These are phyloP conservation scores for Pungitius pungitius DNA, from an alignment of 2,113 vertebrate species.

Conservation along the genomic window DNA sequence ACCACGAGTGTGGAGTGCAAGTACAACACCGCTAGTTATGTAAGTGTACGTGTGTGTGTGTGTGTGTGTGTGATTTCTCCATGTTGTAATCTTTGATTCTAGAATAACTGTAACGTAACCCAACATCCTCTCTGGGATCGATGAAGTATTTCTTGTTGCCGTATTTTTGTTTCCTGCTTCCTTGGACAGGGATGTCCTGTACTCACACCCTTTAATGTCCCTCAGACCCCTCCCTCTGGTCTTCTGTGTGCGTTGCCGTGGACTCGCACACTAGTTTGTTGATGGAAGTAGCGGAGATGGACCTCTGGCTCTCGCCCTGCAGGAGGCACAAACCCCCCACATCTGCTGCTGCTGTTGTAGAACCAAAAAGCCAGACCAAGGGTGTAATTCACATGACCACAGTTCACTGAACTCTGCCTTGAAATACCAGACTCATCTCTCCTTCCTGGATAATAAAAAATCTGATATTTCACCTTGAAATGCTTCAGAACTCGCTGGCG, in stretches of 20 bases:
- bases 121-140: background rate
- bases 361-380: slow-evolving; percentile 50
- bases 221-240: no score
- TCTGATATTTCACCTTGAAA: slow-evolving; percentile 71
- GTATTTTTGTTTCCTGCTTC: background rate
- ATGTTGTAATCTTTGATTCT: background rate
- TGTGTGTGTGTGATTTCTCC: no score
- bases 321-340: slow-evolving; percentile 37
- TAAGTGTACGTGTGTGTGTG: no score
- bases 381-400: slow-evolving; percentile 72
- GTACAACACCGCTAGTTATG: no score
- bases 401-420: slow-evolving; percentile 70
- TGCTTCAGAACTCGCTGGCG: slow-evolving; percentile 49
- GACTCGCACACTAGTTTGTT: slow-evolving; percentile 62
- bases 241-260: slow-evolving; percentile 58
- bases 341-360: slow-evolving; percentile 52
- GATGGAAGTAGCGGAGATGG: slow-evolving; percentile 61
- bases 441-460: slow-evolving; percentile 64
- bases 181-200: background rate
- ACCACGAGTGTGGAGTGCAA: no score
- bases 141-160: background rate
- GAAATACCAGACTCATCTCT: slow-evolving; percentile 72
- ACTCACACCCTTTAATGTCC: no score
- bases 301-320: slow-evolving; percentile 41
- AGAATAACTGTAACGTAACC: background rate